Percentiles rank a stretch among this genome's conserved stretches.
Evolutionary conservation across 2,888 invertebrate genomes (phyloP).

Genomic region (Drosophila atripex): DNA sequence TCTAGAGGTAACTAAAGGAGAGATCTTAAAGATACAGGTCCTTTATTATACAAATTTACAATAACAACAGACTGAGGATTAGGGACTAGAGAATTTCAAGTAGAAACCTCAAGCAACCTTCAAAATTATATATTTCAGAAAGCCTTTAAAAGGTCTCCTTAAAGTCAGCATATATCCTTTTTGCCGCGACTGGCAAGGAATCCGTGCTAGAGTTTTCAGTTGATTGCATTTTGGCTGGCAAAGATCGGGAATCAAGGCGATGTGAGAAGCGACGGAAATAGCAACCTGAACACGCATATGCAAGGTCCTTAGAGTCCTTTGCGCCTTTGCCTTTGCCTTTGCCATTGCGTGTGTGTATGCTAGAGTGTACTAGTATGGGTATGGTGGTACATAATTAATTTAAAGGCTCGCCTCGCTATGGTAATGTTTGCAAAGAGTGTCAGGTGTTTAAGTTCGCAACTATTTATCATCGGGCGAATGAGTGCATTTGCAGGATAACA

Average conservation of each 20-base stretch:
- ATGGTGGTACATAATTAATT: conserved; percentile 69
- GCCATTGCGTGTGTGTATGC: conserved; percentile 5
- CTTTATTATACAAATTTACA: too few relatives aligned
- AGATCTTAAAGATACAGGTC: too few relatives aligned
- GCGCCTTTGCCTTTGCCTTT: not conserved
- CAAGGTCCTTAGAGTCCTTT: conserved; percentile 3
- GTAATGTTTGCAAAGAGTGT: conserved; percentile 73
- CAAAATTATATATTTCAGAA: not conserved
- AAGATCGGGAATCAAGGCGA: conserved; percentile 19
- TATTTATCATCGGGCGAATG: conserved; percentile 59
- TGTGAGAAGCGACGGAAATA: conserved; percentile 33
- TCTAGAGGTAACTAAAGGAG: not conserved
- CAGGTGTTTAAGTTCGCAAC: conserved; percentile 61
- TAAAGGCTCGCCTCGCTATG: conserved; percentile 51
- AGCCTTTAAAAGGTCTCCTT: not conserved
- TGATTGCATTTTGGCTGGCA: conserved; percentile 39
- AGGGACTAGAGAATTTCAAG: not conserved
- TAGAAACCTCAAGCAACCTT: not conserved
- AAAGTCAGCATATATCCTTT: conserved; percentile 7
- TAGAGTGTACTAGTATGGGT: conserved; percentile 17
- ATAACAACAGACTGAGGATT: not conserved
- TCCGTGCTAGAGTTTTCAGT: conserved; percentile 34
- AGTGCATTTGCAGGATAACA: conserved; percentile 31
- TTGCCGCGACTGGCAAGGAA: conserved; percentile 2
- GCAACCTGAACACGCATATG: conserved; percentile 34